Conservation (phyloP, 2,888 invertebrate species). For the Leptinotarsa peninsularis region DNA sequence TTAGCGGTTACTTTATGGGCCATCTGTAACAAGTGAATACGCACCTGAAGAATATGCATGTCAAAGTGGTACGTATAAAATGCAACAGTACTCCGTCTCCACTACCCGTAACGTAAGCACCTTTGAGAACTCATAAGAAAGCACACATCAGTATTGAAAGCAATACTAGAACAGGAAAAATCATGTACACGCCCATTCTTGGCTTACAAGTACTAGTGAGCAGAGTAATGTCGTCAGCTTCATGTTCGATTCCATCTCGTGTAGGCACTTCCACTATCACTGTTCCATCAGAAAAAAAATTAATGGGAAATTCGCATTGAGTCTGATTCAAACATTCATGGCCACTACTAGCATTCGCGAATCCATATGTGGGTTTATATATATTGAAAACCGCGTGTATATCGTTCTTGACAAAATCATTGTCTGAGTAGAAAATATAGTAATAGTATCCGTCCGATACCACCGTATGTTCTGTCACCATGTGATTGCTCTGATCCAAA, state of each 20-base stretch:
- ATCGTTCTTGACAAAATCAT: constrained; percentile 82
- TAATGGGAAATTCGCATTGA: constrained; percentile 79
- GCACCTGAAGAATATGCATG: no score
- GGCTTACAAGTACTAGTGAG: constrained; percentile 85
- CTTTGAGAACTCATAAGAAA: constrained; percentile 73
- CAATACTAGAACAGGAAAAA: constrained; percentile 83
- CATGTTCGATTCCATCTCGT: constrained; percentile 82
- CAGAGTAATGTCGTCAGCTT: constrained; percentile 78
- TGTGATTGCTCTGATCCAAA: constrained; percentile 76
- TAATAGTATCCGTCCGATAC: constrained; percentile 86
- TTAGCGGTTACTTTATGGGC: no score
- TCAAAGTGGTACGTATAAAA: no score
- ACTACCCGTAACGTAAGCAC: neutral
- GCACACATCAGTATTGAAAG: constrained; percentile 83
- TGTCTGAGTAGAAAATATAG: constrained; percentile 90
- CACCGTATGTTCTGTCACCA: constrained; percentile 79
- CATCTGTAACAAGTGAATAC: no score
- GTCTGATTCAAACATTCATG: constrained; percentile 82
- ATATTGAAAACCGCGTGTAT: constrained; percentile 88
- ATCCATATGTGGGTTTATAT: constrained; percentile 81
- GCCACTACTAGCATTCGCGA: constrained; percentile 71
- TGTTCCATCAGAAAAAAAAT: constrained; percentile 80
- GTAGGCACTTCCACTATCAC: constrained; percentile 89
- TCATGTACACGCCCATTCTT: constrained; percentile 80
- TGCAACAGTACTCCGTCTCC: no score